Percentiles rank a stretch among this genome's conserved stretches.
phyloP scores from a whole-genome alignment of 37 sponge, comb jelly and placozoan species.

The Ianthella basta region DNA sequence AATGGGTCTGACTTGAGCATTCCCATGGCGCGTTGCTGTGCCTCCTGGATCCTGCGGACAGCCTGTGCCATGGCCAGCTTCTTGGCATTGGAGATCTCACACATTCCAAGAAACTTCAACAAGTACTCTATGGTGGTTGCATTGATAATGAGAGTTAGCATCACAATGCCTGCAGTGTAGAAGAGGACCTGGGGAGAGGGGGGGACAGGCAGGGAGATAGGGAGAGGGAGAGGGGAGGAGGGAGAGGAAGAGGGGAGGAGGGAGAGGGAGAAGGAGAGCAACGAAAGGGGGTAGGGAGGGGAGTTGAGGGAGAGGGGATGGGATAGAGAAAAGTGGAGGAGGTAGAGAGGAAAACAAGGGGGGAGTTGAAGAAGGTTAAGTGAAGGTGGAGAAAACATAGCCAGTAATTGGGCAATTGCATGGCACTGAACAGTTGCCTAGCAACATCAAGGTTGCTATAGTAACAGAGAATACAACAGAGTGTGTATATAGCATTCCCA shows the following conservation, averaged over 20 bases:
- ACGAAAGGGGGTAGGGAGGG: background rate
- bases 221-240: background rate
- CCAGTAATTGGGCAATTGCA: no score
- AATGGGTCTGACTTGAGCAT: slow-evolving; percentile 85
- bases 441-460: no score
- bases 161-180: slow-evolving; percentile 88
- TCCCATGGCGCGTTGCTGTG: slow-evolving; percentile 60
- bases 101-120: slow-evolving; percentile 78
- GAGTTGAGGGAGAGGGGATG: no score
- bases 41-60: slow-evolving; percentile 57
- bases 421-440: no score
- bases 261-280: background rate
- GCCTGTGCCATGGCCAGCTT: slow-evolving; percentile 75
- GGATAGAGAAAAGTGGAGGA: background rate
- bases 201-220: background rate
- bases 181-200: slow-evolving; percentile 67
- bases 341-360: background rate
- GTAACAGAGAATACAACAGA: background rate
- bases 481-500: no score
- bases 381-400: no score
- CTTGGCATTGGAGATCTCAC: slow-evolving; percentile 77
- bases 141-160: slow-evolving; percentile 86
- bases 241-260: background rate
- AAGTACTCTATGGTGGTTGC: slow-evolving; percentile 83
- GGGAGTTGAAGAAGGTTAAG: no score